Percentiles rank a stretch among this genome's conserved stretches.
Conservation (phyloP, 2,888 invertebrate species). For the Aethes cnicana region DNA sequence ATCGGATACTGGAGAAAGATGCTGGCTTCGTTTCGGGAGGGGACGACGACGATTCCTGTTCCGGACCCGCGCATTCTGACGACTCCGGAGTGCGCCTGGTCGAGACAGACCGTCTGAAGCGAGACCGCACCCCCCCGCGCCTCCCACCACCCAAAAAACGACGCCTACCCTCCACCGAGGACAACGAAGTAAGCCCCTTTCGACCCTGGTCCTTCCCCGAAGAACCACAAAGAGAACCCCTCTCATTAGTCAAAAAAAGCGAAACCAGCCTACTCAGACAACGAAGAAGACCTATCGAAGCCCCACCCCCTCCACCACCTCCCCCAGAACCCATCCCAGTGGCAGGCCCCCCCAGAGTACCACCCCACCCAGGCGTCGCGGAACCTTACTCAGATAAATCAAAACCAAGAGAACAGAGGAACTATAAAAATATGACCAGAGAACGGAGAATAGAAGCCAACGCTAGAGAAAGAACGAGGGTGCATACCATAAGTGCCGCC, state of each 20-base stretch:
- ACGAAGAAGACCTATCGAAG: conserved; percentile 60
- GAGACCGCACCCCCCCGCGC: conserved; percentile 67
- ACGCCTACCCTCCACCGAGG: conserved; percentile 73
- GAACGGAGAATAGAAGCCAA: conserved; percentile 97
- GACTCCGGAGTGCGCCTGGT: conserved; percentile 76
- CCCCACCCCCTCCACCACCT: conserved; percentile 53
- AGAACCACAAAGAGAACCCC: conserved; percentile 84
- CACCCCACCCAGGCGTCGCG: conserved; percentile 77
- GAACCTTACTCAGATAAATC: conserved; percentile 54
- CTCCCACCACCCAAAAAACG: conserved; percentile 87
- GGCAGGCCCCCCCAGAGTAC: conserved; percentile 74
- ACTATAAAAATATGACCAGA: conserved; percentile 97
- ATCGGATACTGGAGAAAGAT: conserved; percentile 82
- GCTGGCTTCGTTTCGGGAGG: conserved; percentile 89
- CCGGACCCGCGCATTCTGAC: conserved; percentile 77
- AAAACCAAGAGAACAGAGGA: conserved; percentile 86
- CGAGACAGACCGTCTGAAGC: conserved; percentile 78
- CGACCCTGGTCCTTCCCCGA: conserved; percentile 85
- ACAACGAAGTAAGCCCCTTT: conserved; percentile 78
- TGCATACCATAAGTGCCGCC: conserved; percentile 97
- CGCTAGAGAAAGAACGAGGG: conserved; percentile 94
- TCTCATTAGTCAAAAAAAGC: conserved; percentile 82
- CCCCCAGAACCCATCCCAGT: conserved; percentile 48
- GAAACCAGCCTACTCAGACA: conserved; percentile 61
- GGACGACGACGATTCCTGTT: conserved; percentile 85